Conservation (phyloP, 2,113 vertebrate genomes). For the Aegotheles bennettii region DNA sequence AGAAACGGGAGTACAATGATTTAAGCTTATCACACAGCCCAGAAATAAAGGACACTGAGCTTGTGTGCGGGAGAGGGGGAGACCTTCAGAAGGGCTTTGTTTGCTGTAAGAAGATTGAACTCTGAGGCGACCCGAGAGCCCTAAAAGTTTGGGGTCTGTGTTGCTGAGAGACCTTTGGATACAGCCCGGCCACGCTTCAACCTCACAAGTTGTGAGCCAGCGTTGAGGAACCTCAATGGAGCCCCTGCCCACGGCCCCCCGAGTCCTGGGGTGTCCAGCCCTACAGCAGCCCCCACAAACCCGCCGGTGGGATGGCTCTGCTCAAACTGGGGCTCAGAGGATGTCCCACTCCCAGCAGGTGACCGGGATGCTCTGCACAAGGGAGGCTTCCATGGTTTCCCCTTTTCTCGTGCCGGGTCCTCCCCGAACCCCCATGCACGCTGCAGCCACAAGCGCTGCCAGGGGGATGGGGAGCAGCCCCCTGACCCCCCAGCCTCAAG, state of each 20-base stretch:
- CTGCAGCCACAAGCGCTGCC: not conserved
- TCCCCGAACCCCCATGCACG: accelerated
- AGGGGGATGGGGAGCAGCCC: accelerated
- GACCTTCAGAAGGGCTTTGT: constrained; percentile 74
- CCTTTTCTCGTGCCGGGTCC: accelerated
- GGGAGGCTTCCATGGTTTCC: not conserved
- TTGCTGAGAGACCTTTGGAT: constrained; percentile 58
- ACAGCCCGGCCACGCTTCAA: constrained; percentile 43
- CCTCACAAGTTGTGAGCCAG: constrained; percentile 68
- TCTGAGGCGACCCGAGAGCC: constrained; percentile 63
- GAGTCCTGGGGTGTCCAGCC: too few species aligned
- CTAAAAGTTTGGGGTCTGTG: constrained; percentile 72
- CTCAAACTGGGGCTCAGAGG: not conserved
- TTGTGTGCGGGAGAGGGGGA: constrained; percentile 22
- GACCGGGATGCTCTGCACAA: not conserved
- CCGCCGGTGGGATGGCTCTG: not conserved
- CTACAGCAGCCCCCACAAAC: not conserved
- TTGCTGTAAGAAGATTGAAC: constrained; percentile 72
- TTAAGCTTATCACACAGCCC: constrained; percentile 69
- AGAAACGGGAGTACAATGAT: constrained; percentile 69
- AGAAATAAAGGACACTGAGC: constrained; percentile 56
- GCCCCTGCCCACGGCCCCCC: not conserved
- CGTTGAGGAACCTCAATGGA: not conserved
- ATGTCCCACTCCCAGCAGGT: accelerated
- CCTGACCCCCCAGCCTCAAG: not conserved